These are phyloP conservation scores for Drosophila mercatorum DNA, from an alignment of 2,888 invertebrate species.

Conservation along the genomic window DNA sequence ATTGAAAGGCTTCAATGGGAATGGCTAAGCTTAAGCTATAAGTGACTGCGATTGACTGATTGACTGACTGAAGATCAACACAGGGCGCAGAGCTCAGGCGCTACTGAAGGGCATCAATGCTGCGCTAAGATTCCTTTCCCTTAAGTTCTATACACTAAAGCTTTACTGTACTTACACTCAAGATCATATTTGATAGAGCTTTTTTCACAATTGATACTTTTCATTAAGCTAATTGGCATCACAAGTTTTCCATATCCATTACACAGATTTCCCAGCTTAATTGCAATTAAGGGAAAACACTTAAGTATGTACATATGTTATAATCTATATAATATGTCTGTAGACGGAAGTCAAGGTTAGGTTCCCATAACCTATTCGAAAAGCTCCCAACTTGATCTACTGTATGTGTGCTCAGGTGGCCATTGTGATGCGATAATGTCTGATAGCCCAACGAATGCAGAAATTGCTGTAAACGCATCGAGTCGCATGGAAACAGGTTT, in stretches of 20 bases:
- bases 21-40: neutral
- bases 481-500: constrained; percentile 10
- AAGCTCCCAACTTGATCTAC: neutral
- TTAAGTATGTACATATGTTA: neutral
- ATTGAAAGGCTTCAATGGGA: neutral
- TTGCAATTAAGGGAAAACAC: constrained; percentile 3
- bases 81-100: neutral
- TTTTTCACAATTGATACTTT: neutral
- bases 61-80: neutral
- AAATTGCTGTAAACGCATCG: neutral
- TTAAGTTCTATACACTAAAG: neutral
- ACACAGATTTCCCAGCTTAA: constrained; percentile 40
- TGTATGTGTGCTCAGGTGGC: constrained; percentile 19
- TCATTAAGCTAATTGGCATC: constrained; percentile 23
- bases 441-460: constrained; percentile 23
- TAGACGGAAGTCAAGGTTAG: neutral
- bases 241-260: constrained; percentile 24
- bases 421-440: constrained; percentile 10
- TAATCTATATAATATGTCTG: neutral
- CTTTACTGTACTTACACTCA: neutral
- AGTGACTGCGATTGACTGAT: neutral
- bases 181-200: neutral
- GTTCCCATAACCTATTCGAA: constrained; percentile 23
- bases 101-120: neutral
- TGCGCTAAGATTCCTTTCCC: neutral